Evolutionary conservation across 92 coral and sea anemone genomes (phyloP).

Genomic region (Phenganax subtilis): DNA sequence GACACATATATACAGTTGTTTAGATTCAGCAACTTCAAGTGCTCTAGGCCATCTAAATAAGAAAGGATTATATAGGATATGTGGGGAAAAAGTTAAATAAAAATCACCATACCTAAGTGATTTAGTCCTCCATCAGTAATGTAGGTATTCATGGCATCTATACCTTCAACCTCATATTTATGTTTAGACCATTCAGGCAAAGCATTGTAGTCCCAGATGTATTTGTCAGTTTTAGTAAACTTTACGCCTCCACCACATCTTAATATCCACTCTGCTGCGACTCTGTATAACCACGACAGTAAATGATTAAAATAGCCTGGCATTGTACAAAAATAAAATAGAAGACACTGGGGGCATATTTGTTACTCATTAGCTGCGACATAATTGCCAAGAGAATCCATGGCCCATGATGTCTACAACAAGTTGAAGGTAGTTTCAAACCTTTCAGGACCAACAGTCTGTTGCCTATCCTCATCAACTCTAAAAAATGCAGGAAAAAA

Average conservation of each 20-base stretch:
- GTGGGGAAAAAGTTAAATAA: background rate
- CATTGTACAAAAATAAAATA: too few species aligned
- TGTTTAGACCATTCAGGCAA: conserved; percentile 70
- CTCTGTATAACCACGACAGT: conserved; percentile 40
- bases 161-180: conserved; percentile 64
- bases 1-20: conserved; percentile 81
- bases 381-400: background rate
- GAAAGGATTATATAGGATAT: background rate
- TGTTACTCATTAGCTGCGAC: background rate
- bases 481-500: conserved; percentile 38
- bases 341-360: background rate
- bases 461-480: conserved; percentile 70
- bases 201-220: conserved; percentile 82
- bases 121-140: conserved; percentile 86
- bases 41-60: conserved; percentile 65
- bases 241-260: conserved; percentile 95
- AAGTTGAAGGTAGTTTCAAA: background rate
- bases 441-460: conserved; percentile 91
- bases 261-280: conserved; percentile 93
- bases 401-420: background rate
- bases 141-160: conserved; percentile 71
- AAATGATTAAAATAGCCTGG: background rate
- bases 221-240: conserved; percentile 52
- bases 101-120: conserved; percentile 63
- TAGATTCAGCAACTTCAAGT: conserved; percentile 63